A percentile compares a stretch with the other conserved stretches of the same genome.
Evolutionary conservation across 1,140 invertebrate genomes (phyloP).

Genomic region (Drosophila bifasciata): DNA sequence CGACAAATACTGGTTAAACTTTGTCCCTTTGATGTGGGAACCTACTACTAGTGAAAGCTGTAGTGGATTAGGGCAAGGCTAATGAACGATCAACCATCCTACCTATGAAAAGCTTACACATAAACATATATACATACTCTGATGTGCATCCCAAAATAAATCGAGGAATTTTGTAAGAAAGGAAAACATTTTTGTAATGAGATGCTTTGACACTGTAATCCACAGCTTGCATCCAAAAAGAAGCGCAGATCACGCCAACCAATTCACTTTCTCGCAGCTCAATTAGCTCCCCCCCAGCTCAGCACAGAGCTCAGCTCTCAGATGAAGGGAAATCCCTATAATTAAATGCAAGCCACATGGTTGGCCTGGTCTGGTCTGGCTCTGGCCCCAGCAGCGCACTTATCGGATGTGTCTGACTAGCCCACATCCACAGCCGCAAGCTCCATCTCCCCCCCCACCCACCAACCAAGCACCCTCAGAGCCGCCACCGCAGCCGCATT

Average conservation of each 20-base stretch:
- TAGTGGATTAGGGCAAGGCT: no score
- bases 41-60: no score
- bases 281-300: conserved; percentile 32
- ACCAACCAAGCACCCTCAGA: no score
- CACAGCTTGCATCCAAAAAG: conserved; percentile 10
- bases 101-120: no score
- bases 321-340: conserved; percentile 23
- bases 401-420: conserved; percentile 15
- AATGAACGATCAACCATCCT: no score
- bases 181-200: no score
- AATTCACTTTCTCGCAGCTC: conserved; percentile 28
- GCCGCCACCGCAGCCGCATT: conserved; percentile 10
- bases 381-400: conserved; percentile 2
- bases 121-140: no score
- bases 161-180: no score
- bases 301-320: conserved; percentile 5
- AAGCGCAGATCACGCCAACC: conserved; percentile 32
- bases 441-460: conserved; percentile 6
- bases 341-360: conserved; percentile 55
- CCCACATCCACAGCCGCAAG: conserved; percentile 16
- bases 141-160: no score
- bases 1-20: no score
- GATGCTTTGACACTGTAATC: not conserved
- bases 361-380: conserved; percentile 4
- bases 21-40: no score